These are phyloP conservation scores for Drosophila pruinosa DNA, from an alignment of 1,140 invertebrate genomes.

Conservation along the genomic window DNA sequence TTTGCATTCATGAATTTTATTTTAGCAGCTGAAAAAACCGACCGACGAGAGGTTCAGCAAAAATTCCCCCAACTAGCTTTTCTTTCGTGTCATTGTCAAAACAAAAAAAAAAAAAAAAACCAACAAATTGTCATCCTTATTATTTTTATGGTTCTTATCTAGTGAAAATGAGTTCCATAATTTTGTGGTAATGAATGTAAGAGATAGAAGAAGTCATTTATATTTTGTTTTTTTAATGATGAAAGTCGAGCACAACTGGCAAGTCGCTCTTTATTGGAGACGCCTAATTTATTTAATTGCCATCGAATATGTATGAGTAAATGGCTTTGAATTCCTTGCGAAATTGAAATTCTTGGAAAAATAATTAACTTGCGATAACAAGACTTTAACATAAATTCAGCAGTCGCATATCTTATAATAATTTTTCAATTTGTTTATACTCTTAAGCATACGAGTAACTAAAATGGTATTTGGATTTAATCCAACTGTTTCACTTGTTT, in stretches of 20 bases:
- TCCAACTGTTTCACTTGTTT: not conserved
- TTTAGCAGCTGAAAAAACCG: not conserved
- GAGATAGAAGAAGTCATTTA: not conserved
- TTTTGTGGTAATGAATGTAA: not conserved
- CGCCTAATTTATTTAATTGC: too few relatives aligned
- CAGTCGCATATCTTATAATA: too few relatives aligned
- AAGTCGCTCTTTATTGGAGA: too few relatives aligned
- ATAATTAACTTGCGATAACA: too few relatives aligned
- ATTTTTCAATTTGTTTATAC: too few relatives aligned
- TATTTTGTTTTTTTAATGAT: too few relatives aligned
- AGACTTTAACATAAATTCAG: too few relatives aligned
- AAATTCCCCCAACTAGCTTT: not conserved
- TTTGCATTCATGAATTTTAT: conserved; percentile 26
- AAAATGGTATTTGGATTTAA: not conserved
- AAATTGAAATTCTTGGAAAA: too few relatives aligned
- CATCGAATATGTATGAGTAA: too few relatives aligned
- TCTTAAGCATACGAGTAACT: not conserved
- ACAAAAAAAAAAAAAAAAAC: not conserved
- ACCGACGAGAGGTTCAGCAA: too few relatives aligned
- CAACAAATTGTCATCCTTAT: conserved; percentile 6
- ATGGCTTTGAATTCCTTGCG: too few relatives aligned
- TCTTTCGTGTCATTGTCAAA: conserved; percentile 4
- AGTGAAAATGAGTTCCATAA: not conserved
- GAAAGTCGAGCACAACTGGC: too few relatives aligned
- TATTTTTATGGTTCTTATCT: not conserved